Evolutionary conservation across 37 sponge, comb jelly and placozoan species (phyloP).

Genomic region (Hormiphora californensis): DNA sequence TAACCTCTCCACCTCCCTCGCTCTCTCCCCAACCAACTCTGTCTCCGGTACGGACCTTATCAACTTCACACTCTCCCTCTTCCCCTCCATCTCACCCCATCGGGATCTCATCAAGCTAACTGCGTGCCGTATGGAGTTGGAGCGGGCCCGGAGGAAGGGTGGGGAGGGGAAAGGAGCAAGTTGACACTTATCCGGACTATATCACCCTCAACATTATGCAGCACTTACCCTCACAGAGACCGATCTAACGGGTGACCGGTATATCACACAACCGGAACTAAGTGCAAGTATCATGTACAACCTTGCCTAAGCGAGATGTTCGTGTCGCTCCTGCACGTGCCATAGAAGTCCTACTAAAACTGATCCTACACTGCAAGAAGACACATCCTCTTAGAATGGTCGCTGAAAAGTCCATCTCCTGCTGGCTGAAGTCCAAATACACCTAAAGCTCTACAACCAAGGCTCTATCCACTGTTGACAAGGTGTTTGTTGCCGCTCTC

Average conservation of each 20-base stretch:
- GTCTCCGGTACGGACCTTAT: background rate
- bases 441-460: background rate
- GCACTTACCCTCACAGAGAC: background rate
- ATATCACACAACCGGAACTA: background rate
- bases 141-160: background rate
- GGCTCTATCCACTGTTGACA: background rate
- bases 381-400: background rate
- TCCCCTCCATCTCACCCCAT: background rate
- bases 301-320: background rate
- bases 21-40: background rate
- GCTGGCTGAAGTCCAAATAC: conserved; percentile 20
- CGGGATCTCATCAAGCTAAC: background rate
- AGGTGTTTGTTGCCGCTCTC: background rate
- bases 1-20: background rate
- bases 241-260: background rate
- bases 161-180: background rate
- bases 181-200: conserved; percentile 5
- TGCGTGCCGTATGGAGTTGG: background rate
- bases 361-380: conserved; percentile 36
- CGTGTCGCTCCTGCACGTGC: background rate
- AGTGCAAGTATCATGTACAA: conserved; percentile 5
- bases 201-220: no score
- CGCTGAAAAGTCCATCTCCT: conserved; percentile 2
- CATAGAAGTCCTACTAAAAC: background rate
- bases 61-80: conserved; percentile 13